phyloP scores from a whole-genome alignment of 2,113 vertebrate genomes.

The Cyanoramphus novaezelandiae region DNA sequence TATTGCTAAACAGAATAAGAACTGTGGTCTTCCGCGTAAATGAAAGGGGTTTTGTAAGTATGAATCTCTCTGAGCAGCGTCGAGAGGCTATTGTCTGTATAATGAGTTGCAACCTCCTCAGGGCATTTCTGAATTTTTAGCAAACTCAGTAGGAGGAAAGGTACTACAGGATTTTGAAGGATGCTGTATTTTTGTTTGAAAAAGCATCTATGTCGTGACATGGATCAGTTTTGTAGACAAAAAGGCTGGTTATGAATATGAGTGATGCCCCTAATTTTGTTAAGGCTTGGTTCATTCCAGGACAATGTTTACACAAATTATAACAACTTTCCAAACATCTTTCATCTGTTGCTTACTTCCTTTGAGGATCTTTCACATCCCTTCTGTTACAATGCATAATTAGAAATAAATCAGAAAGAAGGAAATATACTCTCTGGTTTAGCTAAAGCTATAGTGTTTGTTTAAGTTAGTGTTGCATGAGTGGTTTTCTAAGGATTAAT shows the following conservation, averaged over 20 bases:
- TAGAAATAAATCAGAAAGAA: conserved; percentile 12
- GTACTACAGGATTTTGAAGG: background rate
- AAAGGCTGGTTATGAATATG: background rate
- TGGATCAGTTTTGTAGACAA: background rate
- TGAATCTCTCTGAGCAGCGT: background rate
- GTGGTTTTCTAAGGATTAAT: conserved; percentile 33
- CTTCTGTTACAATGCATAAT: background rate
- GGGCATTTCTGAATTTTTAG: background rate
- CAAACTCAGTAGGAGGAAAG: background rate
- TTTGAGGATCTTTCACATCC: conserved; percentile 10
- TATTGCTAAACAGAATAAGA: background rate
- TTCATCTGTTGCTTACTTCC: conserved; percentile 27
- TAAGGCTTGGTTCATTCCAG: background rate
- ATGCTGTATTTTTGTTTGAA: background rate
- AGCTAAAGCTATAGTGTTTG: conserved; percentile 30
- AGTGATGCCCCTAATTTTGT: background rate
- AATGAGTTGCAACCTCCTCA: rapidly evolving
- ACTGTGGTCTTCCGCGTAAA: background rate
- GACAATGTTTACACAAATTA: background rate
- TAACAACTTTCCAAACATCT: conserved; percentile 5
- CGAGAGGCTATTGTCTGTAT: background rate
- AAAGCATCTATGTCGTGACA: background rate
- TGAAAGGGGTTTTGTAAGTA: background rate
- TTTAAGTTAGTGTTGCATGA: conserved; percentile 13
- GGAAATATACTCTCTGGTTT: background rate